Evolutionary conservation across 1,140 invertebrate genomes (phyloP).

Genomic region (Ips nitidus): DNA sequence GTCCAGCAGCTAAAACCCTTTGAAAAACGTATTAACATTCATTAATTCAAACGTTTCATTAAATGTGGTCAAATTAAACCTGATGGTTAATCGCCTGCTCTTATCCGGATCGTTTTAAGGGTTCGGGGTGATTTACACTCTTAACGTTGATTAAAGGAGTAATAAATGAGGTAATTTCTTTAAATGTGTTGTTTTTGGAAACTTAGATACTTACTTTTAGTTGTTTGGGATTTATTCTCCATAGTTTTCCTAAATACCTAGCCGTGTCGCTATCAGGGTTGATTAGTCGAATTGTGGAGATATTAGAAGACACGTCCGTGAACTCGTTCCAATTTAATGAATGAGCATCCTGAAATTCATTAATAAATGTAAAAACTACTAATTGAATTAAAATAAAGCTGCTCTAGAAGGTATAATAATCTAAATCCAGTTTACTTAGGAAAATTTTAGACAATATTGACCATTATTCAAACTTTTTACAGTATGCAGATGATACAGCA

Average conservation of each 20-base stretch:
- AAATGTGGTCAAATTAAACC: not conserved
- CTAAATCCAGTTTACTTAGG: too few species aligned
- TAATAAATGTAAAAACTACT: not conserved
- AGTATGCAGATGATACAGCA: too few species aligned
- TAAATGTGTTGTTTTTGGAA: not conserved
- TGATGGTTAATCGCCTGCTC: not conserved
- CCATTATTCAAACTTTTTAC: too few species aligned
- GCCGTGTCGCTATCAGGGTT: constrained; percentile 59
- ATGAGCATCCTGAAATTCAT: constrained; percentile 64
- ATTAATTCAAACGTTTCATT: not conserved
- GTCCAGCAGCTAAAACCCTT: not conserved
- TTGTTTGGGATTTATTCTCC: constrained; percentile 42
- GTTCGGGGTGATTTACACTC: constrained; percentile 1
- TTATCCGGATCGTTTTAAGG: not conserved
- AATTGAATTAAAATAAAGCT: not conserved
- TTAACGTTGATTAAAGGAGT: not conserved
- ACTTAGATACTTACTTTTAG: constrained; percentile 28
- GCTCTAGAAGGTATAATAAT: constrained; percentile 7
- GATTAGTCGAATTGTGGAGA: constrained; percentile 71
- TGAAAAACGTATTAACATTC: not conserved
- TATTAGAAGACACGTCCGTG: constrained; percentile 66
- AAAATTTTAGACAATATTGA: not conserved
- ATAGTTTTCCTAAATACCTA: constrained; percentile 53
- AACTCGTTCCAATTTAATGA: constrained; percentile 70
- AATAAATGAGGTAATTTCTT: not conserved